These are phyloP conservation scores for Hypomesus transpacificus DNA, from an alignment of 2,113 vertebrate genomes.

Conservation along the genomic window DNA sequence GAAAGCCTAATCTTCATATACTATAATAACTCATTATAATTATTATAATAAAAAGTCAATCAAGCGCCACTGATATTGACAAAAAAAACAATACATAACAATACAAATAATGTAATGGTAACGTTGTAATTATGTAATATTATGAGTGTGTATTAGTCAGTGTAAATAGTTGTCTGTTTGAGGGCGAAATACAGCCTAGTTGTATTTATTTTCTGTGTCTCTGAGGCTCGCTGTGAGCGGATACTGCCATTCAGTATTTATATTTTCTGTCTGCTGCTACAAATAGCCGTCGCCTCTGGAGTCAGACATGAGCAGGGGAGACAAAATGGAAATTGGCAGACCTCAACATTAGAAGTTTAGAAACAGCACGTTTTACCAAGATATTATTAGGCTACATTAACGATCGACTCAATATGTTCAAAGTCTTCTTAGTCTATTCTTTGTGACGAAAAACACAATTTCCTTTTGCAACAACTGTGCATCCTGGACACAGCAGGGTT, in stretches of 20 bases:
- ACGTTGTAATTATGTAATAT: too few species aligned
- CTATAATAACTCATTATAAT: too few species aligned
- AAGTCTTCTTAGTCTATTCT: constrained; percentile 34
- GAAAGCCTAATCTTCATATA: too few species aligned
- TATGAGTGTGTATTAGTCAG: background rate
- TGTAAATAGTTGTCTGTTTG: background rate
- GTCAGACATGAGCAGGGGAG: constrained; percentile 43
- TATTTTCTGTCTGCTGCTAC: constrained; percentile 60
- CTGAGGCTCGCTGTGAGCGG: constrained; percentile 40
- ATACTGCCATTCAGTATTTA: constrained; percentile 61
- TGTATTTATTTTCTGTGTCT: constrained; percentile 30
- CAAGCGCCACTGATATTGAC: too few species aligned
- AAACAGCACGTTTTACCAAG: constrained; percentile 12
- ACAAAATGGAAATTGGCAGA: background rate
- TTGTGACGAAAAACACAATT: constrained; percentile 42
- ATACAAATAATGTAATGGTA: too few species aligned
- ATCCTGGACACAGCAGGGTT: constrained; percentile 76
- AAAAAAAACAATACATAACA: too few species aligned
- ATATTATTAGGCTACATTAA: constrained; percentile 15
- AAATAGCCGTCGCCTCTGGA: constrained; percentile 58
- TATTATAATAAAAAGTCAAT: too few species aligned
- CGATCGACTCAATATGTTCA: constrained; percentile 24
- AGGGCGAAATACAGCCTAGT: constrained; percentile 6
- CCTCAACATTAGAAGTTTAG: background rate
- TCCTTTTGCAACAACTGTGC: constrained; percentile 73